Conservation (phyloP, 1,140 invertebrate species). For the Dufourea novaeangliae region DNA sequence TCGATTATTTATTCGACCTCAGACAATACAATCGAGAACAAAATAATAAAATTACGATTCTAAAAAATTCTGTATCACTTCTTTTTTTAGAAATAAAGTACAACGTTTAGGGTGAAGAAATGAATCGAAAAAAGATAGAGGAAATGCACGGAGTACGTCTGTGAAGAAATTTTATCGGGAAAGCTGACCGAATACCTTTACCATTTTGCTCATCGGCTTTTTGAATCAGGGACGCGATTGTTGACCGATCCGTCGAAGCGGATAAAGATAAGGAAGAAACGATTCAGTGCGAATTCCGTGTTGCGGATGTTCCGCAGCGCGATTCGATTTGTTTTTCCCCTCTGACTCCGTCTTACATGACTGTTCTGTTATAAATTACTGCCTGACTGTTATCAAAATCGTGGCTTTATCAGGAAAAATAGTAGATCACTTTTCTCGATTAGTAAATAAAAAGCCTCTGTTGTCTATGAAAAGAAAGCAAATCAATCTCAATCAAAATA, state of each 20-base stretch:
- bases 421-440: not conserved
- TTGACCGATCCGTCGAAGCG: constrained; percentile 56
- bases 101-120: not conserved
- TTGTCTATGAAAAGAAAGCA: not conserved
- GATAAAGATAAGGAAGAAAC: constrained; percentile 56
- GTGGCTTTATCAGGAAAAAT: not conserved
- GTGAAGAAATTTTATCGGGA: constrained; percentile 30
- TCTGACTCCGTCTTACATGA: constrained; percentile 5
- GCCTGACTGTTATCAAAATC: not conserved
- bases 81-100: not conserved
- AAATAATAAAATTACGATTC: no score
- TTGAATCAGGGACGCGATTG: constrained; percentile 44
- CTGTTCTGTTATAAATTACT: constrained; percentile 53
- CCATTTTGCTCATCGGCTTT: constrained; percentile 32
- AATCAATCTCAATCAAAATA: not conserved
- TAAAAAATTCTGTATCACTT: no score
- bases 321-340: constrained; percentile 53
- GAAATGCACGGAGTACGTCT: not conserved
- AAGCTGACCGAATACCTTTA: not conserved
- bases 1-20: no score
- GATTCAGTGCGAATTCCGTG: constrained; percentile 45
- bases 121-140: not conserved
- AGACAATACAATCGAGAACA: no score
- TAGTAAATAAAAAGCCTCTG: not conserved
- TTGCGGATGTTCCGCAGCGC: constrained; percentile 29